Conservation (phyloP, 2,113 vertebrate genomes). For the Oreochromis tanganicae region DNA sequence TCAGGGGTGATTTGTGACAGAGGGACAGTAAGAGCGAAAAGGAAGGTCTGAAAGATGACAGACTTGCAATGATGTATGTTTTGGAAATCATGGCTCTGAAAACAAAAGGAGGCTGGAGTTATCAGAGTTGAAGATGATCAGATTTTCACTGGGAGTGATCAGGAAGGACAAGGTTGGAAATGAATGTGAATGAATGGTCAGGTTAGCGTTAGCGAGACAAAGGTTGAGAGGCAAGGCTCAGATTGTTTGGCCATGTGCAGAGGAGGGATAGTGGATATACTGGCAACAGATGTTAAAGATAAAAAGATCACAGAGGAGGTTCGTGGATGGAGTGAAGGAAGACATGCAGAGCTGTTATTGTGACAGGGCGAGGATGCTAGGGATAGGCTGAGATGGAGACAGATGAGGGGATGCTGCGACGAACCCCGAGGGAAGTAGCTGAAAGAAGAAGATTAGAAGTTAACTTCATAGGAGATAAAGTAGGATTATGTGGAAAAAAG, state of each 20-base stretch:
- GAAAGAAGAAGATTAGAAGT: background rate
- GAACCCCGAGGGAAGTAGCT: background rate
- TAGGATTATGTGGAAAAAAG: background rate
- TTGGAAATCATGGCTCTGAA: background rate
- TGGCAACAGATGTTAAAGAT: background rate
- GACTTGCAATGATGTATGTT: background rate
- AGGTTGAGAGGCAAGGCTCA: background rate
- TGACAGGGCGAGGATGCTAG: background rate
- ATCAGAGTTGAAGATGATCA: background rate
- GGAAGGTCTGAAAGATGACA: background rate
- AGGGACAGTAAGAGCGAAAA: background rate
- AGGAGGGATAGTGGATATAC: background rate
- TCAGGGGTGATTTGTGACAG: background rate
- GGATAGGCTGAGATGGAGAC: background rate
- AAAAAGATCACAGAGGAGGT: background rate
- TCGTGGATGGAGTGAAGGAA: background rate
- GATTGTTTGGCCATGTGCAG: background rate
- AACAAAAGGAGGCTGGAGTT: background rate
- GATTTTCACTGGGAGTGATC: background rate
- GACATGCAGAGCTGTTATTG: background rate
- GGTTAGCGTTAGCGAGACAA: background rate
- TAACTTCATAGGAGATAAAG: background rate
- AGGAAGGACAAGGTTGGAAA: background rate
- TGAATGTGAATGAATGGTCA: background rate
- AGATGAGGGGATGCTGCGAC: background rate